Evolutionary conservation across 2,797 vertebrate genomes (phyloP).

Genomic region (Ctenopoma kingsleyae): DNA sequence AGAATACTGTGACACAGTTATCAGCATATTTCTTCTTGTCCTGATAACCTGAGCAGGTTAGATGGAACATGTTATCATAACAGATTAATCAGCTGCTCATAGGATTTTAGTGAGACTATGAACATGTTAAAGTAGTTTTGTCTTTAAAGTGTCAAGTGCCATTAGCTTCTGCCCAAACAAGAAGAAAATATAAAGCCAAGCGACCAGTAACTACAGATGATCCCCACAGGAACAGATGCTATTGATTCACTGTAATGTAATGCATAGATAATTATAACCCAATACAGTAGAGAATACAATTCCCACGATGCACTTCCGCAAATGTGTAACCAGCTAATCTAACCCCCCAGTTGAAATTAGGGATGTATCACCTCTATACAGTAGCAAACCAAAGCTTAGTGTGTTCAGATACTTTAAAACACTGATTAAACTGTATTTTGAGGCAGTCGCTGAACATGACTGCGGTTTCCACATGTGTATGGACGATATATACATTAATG

Average conservation of each 20-base stretch:
- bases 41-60: slow-evolving; percentile 30
- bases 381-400: slow-evolving; percentile 59
- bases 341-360: slow-evolving; percentile 28
- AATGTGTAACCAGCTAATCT: slow-evolving; percentile 60
- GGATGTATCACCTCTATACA: slow-evolving; percentile 43
- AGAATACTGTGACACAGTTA: slow-evolving; percentile 34
- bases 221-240: slow-evolving; percentile 44
- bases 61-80: slow-evolving; percentile 26
- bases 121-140: slow-evolving; percentile 42
- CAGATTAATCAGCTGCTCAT: slow-evolving; percentile 51
- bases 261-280: slow-evolving; percentile 70
- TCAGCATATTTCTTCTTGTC: slow-evolving; percentile 26
- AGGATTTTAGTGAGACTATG: slow-evolving; percentile 44
- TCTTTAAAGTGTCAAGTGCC: slow-evolving; percentile 67
- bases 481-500: slow-evolving; percentile 22
- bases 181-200: slow-evolving; percentile 38
- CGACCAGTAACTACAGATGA: slow-evolving; percentile 43
- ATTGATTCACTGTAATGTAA: slow-evolving; percentile 68
- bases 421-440: slow-evolving; percentile 9
- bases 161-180: slow-evolving; percentile 56
- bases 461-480: slow-evolving; percentile 22
- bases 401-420: slow-evolving; percentile 28
- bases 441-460: slow-evolving; percentile 4
- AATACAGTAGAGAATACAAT: slow-evolving; percentile 57
- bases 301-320: slow-evolving; percentile 61